phyloP scores from a whole-genome alignment of 1,140 invertebrate species.

The Tetramorium parvispinum region DNA sequence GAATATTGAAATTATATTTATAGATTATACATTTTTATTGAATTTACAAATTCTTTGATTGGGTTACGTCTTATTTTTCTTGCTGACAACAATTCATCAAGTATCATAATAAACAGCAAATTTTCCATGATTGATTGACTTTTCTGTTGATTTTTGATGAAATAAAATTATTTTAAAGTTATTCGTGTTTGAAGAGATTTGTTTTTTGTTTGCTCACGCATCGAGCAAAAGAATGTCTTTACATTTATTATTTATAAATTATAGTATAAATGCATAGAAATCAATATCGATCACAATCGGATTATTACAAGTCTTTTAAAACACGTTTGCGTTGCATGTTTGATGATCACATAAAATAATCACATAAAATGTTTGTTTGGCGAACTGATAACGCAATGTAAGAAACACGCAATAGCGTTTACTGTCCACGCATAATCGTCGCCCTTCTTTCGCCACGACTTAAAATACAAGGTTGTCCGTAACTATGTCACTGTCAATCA shows the following conservation, averaged over 20 bases:
- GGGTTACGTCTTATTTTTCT: background rate
- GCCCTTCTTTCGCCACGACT: slow-evolving; percentile 59
- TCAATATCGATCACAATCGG: background rate
- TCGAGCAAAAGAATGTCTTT: background rate
- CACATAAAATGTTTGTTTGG: slow-evolving; percentile 47
- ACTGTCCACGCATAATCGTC: slow-evolving; percentile 63
- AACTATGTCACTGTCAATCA: slow-evolving; percentile 84
- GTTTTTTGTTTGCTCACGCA: background rate
- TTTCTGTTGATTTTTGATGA: background rate
- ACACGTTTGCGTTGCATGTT: background rate
- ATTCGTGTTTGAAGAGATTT: background rate
- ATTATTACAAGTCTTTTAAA: background rate
- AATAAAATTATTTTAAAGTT: background rate
- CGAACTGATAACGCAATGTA: slow-evolving; percentile 18
- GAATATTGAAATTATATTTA: background rate
- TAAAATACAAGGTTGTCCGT: slow-evolving; percentile 77
- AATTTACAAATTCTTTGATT: background rate
- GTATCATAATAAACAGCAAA: background rate
- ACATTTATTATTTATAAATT: slow-evolving; percentile 10
- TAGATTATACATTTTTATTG: background rate
- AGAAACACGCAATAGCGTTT: slow-evolving; percentile 38
- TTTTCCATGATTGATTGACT: background rate
- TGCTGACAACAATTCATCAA: background rate
- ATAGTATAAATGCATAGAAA: background rate
- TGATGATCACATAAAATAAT: background rate